phyloP scores from a whole-genome alignment of 1,140 invertebrate genomes.

The Trichogramma pretiosum region DNA sequence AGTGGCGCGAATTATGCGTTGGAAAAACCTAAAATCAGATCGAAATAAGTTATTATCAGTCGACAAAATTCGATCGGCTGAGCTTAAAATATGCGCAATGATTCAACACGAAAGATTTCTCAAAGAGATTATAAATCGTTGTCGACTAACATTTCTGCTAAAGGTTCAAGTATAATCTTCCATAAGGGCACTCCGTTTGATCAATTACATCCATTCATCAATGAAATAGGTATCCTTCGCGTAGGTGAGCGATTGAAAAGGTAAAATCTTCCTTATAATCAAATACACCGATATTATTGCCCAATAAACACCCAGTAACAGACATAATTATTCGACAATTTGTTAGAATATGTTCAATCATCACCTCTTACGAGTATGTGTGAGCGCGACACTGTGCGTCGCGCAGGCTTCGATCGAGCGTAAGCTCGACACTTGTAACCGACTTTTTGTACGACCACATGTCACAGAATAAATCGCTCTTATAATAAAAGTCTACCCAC shows the following conservation, averaged over 20 bases:
- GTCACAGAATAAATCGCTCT: no score
- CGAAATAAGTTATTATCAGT: not conserved
- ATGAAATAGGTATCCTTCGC: slow-evolving; percentile 13
- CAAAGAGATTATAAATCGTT: not conserved
- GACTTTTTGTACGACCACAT: slow-evolving; percentile 23
- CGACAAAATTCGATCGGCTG: not conserved
- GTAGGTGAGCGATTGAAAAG: slow-evolving; percentile 15
- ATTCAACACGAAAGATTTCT: not conserved
- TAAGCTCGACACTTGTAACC: no score
- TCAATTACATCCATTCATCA: slow-evolving; percentile 10
- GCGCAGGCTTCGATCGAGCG: no score
- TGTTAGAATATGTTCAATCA: no score
- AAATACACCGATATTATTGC: slow-evolving; percentile 27
- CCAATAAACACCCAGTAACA: slow-evolving; percentile 16
- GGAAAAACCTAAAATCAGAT: not conserved
- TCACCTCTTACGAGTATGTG: no score
- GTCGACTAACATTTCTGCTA: not conserved
- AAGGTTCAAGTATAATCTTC: not conserved
- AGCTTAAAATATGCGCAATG: not conserved
- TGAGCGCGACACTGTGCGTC: no score
- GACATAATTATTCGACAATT: slow-evolving; percentile 13
- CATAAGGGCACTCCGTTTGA: not conserved
- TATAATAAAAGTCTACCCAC: no score
- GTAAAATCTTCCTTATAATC: slow-evolving; percentile 4
- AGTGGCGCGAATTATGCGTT: not conserved